Conservation (phyloP, 2,888 invertebrate species). For the Nomada fabriciana region DNA sequence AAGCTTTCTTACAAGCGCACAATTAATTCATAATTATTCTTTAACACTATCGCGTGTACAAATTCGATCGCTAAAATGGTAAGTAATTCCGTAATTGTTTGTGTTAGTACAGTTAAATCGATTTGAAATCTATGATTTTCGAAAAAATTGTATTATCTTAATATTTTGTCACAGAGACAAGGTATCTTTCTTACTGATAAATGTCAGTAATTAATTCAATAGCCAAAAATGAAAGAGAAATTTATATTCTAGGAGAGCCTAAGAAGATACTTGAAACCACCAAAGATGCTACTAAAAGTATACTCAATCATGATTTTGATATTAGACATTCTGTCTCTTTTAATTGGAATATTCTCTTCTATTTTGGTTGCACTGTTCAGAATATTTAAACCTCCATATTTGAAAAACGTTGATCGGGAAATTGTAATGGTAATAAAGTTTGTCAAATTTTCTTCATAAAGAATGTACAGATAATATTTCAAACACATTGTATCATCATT, state of each 20-base stretch:
- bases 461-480: neutral
- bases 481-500: slow-evolving; percentile 10
- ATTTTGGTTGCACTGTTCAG: slow-evolving; percentile 85
- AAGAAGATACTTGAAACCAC: slow-evolving; percentile 35
- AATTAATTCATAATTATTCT: slow-evolving; percentile 28
- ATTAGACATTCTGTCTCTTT: slow-evolving; percentile 86
- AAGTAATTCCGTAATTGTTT: slow-evolving; percentile 12
- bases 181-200: neutral
- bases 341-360: slow-evolving; percentile 86
- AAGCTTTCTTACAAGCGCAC: neutral
- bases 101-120: neutral
- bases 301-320: slow-evolving; percentile 86
- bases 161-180: neutral
- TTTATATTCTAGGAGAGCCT: slow-evolving; percentile 50
- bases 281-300: slow-evolving; percentile 86
- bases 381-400: slow-evolving; percentile 86
- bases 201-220: neutral
- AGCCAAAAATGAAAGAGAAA: neutral
- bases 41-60: neutral
- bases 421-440: slow-evolving; percentile 86
- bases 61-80: slow-evolving; percentile 41
- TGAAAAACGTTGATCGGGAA: slow-evolving; percentile 88
- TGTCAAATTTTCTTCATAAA: neutral
- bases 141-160: neutral
- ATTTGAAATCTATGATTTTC: neutral